These are phyloP conservation scores for Cryptus viduatorius DNA, from an alignment of 2,888 invertebrate genomes.

Conservation along the genomic window DNA sequence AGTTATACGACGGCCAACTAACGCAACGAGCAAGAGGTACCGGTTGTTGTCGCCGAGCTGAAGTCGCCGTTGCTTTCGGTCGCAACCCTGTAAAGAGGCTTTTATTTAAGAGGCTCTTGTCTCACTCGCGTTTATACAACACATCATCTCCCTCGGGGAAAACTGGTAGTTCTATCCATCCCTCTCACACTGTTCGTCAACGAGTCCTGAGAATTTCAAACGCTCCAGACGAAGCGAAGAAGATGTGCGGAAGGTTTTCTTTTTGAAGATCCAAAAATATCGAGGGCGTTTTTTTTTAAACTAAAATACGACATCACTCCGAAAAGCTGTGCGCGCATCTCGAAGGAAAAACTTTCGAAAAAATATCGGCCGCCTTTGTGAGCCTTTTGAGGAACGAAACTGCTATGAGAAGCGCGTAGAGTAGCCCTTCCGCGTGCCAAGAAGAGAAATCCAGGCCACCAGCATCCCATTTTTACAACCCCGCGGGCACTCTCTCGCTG, in stretches of 20 bases:
- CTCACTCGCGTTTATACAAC: conserved; percentile 45
- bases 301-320: conserved; percentile 40
- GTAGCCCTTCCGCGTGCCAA: conserved; percentile 53
- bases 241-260: not conserved
- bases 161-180: not conserved
- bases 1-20: conserved; percentile 75
- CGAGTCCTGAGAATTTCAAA: not conserved
- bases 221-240: not conserved
- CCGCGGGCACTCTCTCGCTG: conserved; percentile 54
- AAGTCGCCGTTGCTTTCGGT: conserved; percentile 23
- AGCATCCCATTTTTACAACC: conserved; percentile 67
- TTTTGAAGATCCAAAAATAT: conserved; percentile 1
- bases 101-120: conserved; percentile 73
- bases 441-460: conserved; percentile 71
- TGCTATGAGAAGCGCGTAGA: conserved; percentile 1
- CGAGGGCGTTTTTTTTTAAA: not conserved
- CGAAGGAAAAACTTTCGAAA: conserved; percentile 49
- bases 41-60: conserved; percentile 14
- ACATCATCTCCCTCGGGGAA: conserved; percentile 35
- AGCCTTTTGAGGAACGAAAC: conserved; percentile 9
- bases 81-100: conserved; percentile 72
- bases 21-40: conserved; percentile 62
- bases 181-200: not conserved
- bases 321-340: not conserved
- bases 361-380: conserved; percentile 64